These are phyloP conservation scores for Cololabis saira DNA, from an alignment of 2,113 vertebrate genomes.

Conservation along the genomic window DNA sequence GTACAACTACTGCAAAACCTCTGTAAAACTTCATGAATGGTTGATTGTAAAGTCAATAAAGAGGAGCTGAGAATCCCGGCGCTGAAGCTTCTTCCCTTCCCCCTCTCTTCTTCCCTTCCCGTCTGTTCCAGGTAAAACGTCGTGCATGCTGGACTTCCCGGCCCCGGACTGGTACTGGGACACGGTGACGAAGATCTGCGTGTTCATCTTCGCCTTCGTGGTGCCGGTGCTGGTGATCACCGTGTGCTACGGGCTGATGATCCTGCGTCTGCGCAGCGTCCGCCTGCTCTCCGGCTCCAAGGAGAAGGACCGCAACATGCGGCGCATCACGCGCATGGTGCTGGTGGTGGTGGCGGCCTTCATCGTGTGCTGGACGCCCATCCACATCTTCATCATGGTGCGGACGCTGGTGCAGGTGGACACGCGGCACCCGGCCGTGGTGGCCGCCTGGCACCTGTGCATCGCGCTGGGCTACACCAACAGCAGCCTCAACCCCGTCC, in stretches of 20 bases:
- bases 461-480: constrained; percentile 96
- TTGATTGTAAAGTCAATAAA: no score
- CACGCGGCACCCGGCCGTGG: constrained; percentile 88
- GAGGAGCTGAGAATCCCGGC: no score
- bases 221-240: constrained; percentile 94
- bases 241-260: constrained; percentile 95
- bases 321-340: constrained; percentile 96
- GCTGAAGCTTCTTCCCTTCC: no score
- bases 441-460: constrained; percentile 94
- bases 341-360: constrained; percentile 95
- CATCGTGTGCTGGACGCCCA: constrained; percentile 96
- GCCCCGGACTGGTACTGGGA: constrained; percentile 95
- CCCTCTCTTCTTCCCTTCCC: neutral
- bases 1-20: no score
- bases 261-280: constrained; percentile 90
- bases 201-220: constrained; percentile 96
- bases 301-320: constrained; percentile 94
- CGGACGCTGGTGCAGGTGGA: constrained; percentile 93
- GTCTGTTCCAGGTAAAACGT: constrained; percentile 65
- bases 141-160: constrained; percentile 91
- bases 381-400: constrained; percentile 96
- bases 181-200: constrained; percentile 94
- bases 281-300: constrained; percentile 94
- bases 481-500: no score
- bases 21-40: no score